Percentiles rank a stretch among this genome's conserved stretches.
Evolutionary conservation across 2,113 vertebrate species (phyloP).

Genomic region (Chamaea fasciata): DNA sequence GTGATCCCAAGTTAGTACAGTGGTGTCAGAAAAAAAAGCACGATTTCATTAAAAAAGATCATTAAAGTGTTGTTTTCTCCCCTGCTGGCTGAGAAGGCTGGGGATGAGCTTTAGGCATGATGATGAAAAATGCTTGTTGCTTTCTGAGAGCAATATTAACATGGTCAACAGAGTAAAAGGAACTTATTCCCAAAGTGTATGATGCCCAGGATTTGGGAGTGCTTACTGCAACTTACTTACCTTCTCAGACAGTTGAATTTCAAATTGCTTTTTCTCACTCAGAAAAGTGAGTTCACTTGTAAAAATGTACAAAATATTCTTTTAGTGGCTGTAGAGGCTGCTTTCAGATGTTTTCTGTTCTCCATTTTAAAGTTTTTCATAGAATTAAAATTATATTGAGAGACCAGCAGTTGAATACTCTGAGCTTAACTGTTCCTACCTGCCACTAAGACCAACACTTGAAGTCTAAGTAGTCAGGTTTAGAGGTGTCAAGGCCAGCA

Average conservation of each 20-base stretch:
- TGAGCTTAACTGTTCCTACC: not conserved
- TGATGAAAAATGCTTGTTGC: not conserved
- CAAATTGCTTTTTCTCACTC: not conserved
- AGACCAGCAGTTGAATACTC: not conserved
- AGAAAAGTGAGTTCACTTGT: not conserved
- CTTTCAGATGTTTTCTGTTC: not conserved
- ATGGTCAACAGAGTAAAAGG: not conserved
- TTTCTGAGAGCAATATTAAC: not conserved
- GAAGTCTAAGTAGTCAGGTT: fast-evolving
- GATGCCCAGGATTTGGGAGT: not conserved
- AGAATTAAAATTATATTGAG: not conserved
- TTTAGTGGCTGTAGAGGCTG: not conserved
- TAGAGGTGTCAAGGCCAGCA: not conserved
- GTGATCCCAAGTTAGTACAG: not conserved
- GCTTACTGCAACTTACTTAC: not conserved
- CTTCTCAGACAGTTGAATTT: not conserved
- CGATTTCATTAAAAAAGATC: not conserved
- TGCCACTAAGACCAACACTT: not conserved
- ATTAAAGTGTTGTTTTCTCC: not conserved
- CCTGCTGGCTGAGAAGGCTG: not conserved
- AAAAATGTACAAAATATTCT: not conserved
- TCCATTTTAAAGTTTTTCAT: not conserved
- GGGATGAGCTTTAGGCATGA: not conserved
- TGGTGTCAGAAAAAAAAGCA: not conserved
- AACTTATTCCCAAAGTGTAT: not conserved